Conservation (phyloP, 2,797 vertebrate species). For the Neoniphon sammara region DNA sequence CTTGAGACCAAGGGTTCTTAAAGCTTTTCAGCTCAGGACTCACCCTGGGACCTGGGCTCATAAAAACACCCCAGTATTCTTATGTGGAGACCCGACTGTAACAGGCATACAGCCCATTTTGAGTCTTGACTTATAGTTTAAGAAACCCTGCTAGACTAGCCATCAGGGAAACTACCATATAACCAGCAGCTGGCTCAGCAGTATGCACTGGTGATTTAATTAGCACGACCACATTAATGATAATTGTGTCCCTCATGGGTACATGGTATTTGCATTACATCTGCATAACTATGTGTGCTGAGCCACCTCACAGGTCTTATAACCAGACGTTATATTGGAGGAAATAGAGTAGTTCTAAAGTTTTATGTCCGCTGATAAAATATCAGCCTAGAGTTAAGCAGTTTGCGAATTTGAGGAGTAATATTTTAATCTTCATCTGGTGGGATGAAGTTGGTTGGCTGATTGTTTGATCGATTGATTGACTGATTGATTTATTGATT, state of each 20-base stretch:
- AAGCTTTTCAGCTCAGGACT: neutral
- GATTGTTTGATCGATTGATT: neutral
- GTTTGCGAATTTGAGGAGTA: too few relatives aligned
- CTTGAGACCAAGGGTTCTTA: neutral
- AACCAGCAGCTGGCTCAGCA: constrained; percentile 69
- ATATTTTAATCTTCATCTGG: too few relatives aligned
- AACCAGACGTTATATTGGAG: constrained; percentile 51
- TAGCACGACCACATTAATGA: constrained; percentile 74
- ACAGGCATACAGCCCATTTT: constrained; percentile 45
- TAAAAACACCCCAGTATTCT: constrained; percentile 21
- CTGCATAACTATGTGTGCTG: constrained; percentile 53
- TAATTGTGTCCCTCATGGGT: constrained; percentile 67
- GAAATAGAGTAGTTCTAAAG: constrained; percentile 57
- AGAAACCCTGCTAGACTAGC: constrained; percentile 57
- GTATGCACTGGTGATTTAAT: constrained; percentile 71
- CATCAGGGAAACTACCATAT: constrained; percentile 55
- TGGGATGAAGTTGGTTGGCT: neutral
- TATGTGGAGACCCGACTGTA: constrained; percentile 27
- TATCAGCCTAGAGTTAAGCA: constrained; percentile 39
- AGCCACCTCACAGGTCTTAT: constrained; percentile 61
- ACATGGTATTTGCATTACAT: constrained; percentile 71
- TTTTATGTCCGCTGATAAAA: constrained; percentile 59
- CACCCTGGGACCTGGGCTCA: neutral
- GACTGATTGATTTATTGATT: neutral
- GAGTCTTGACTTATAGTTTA: constrained; percentile 58